A percentile compares a stretch with the other conserved stretches of the same genome.
Evolutionary conservation across 2,888 invertebrate species (phyloP).

Genomic region (Heliconius erato): DNA sequence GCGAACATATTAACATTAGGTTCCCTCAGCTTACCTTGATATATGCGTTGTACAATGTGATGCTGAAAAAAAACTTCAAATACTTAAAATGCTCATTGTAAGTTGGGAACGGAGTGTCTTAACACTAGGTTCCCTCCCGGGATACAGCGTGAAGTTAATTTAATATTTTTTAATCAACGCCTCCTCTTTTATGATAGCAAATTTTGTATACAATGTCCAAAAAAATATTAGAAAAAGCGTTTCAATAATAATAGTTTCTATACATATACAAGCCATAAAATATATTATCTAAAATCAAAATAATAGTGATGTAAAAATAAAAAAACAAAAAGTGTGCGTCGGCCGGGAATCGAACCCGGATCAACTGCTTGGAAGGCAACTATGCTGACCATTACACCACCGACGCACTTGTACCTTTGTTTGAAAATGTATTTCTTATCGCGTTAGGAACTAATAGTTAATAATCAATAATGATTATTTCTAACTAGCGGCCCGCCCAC

Average conservation of each 20-base stretch:
- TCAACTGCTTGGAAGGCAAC: conserved; percentile 87
- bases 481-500: no score
- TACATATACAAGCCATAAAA: background rate
- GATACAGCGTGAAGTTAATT: no score
- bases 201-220: background rate
- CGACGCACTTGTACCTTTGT: conserved; percentile 64
- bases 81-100: no score
- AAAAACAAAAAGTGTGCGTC: conserved; percentile 74
- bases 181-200: background rate
- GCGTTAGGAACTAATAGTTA: background rate
- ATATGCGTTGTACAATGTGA: no score
- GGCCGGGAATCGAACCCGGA: conserved; percentile 87
- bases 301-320: background rate
- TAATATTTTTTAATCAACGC: background rate
- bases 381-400: conserved; percentile 87
- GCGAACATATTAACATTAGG: no score
- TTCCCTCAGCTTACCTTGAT: no score
- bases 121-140: no score
- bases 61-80: no score
- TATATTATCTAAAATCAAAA: background rate
- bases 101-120: no score
- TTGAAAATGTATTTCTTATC: background rate
- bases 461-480: no score
- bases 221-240: background rate
- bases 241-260: no score